These are phyloP conservation scores for Pocillopora grandis DNA, from an alignment of 92 coral and sea anemone genomes.

Conservation along the genomic window DNA sequence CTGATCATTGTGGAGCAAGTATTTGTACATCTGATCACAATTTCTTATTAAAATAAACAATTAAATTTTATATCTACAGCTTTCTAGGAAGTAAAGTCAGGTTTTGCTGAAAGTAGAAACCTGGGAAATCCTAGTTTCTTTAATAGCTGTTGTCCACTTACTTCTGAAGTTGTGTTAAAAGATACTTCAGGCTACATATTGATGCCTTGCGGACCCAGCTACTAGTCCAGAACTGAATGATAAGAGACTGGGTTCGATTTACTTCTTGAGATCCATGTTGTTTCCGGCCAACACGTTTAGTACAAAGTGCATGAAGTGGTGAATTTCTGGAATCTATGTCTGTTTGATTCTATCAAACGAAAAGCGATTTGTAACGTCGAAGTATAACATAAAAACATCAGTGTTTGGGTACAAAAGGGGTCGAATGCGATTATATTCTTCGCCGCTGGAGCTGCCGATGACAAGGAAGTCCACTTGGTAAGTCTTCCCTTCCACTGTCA, in stretches of 20 bases:
- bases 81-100: no score
- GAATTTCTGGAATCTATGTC: conserved; percentile 55
- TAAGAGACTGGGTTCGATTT: background rate
- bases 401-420: conserved; percentile 63
- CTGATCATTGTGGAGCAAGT: background rate
- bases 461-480: conserved; percentile 52
- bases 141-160: no score
- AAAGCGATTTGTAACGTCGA: conserved; percentile 43
- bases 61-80: no score
- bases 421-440: conserved; percentile 57
- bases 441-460: conserved; percentile 36
- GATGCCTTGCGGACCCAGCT: no score
- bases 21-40: no score
- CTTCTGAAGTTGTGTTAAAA: no score
- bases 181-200: no score
- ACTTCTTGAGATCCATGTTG: conserved; percentile 48
- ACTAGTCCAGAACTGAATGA: background rate
- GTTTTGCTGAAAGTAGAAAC: no score
- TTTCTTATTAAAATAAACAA: no score
- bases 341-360: conserved; percentile 56
- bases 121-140: no score
- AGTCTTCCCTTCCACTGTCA: conserved; percentile 35
- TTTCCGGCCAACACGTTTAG: conserved; percentile 58
- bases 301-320: conserved; percentile 22
- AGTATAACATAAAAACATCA: conserved; percentile 58